Evolutionary conservation across 1,140 invertebrate species (phyloP).

Genomic region (Caligus rogercresseyi): DNA sequence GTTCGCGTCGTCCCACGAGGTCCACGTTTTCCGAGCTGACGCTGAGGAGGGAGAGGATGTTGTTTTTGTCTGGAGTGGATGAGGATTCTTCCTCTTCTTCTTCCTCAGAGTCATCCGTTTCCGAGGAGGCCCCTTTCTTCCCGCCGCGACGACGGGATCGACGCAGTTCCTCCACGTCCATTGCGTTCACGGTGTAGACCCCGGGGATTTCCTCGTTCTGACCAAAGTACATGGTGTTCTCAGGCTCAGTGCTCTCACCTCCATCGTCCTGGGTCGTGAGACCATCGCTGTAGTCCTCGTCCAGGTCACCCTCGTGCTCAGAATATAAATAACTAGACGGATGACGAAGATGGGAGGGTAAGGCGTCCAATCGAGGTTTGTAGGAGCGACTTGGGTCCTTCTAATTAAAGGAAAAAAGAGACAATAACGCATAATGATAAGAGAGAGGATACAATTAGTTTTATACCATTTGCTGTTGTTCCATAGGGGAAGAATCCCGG

Average conservation of each 20-base stretch:
- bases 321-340: no score
- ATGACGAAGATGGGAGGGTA: constrained; percentile 27
- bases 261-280: constrained; percentile 23
- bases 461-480: no score
- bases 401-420: no score
- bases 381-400: no score
- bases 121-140: constrained; percentile 32
- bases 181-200: constrained; percentile 58
- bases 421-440: no score
- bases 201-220: constrained; percentile 35
- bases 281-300: constrained; percentile 53
- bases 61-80: constrained; percentile 49
- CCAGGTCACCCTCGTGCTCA: constrained; percentile 58
- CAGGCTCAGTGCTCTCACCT: constrained; percentile 46
- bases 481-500: neutral
- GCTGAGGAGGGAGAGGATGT: constrained; percentile 30
- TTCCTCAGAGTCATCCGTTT: constrained; percentile 54
- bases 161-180: constrained; percentile 60
- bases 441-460: no score
- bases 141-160: constrained; percentile 53
- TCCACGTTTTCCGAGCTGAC: constrained; percentile 54
- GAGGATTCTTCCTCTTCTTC: constrained; percentile 49
- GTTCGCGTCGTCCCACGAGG: constrained; percentile 44
- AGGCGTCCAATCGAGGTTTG: neutral
- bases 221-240: constrained; percentile 42